Evolutionary conservation across 2,797 vertebrate species (phyloP), one percentile per base, ranked within the genome.

Genomic region (Schizopygopsis pylzovi): DNA sequence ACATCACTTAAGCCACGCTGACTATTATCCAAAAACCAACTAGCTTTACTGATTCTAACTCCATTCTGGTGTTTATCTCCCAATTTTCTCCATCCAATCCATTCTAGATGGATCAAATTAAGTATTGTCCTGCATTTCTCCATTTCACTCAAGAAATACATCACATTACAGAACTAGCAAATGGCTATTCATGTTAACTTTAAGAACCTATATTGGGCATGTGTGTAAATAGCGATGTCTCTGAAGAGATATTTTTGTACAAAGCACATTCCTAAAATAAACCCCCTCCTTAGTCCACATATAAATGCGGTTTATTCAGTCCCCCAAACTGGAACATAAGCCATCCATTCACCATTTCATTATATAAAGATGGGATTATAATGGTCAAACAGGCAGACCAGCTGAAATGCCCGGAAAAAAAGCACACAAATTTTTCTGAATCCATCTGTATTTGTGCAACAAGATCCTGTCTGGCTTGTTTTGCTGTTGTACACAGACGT

Each of bases 301-400:
- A 13, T 7, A 16, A 56, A 52, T 52, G 12, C 7, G 52, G 54
- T 71, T 63, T 77, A 63, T 47, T 81, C 61, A n/a, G 45, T 39
- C 43, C 41, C 39, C n/a, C n/a, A 56, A 71, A 52, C 67, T 47
- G 56, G 65, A 22, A 78, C 75, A 79, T 33, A 77, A 47, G 56
- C 47, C 73, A 73, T 47, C 20, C 54, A 5, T 11, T 73, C 79
- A 18, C 22, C n/a, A 20, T 81, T 63, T 85, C 20, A 83, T 85
- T 75, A 82, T 18, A 85, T 85, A 73, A 78, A 20, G 12, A 39
- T 43, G 54, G 54, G 83, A 82, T 85, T 79, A 88, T 72, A 79
- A 85, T 47, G 63, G 61, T 81, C 65, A 67, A 59, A 83, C 37
- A 77, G 71, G 20, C 78, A 75, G 61, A 65, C 37, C 61, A 61